These are phyloP conservation scores for Decapterus maruadsi DNA, from an alignment of 2,797 vertebrate genomes.

Conservation along the genomic window DNA sequence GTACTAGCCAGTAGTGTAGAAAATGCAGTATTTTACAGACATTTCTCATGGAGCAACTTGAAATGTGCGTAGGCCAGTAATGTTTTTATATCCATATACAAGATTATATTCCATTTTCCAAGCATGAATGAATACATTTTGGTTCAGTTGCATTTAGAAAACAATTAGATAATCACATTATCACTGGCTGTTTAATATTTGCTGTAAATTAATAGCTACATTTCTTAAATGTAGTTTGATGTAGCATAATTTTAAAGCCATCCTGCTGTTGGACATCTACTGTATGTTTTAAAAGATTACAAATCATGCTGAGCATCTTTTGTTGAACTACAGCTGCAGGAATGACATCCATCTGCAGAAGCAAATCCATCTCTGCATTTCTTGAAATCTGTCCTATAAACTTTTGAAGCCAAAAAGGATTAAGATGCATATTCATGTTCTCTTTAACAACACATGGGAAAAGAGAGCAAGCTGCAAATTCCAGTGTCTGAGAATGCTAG, in stretches of 20 bases:
- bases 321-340: constrained; percentile 44
- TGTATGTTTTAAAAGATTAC: constrained; percentile 38
- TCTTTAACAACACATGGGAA: constrained; percentile 46
- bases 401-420: constrained; percentile 48
- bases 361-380: constrained; percentile 38
- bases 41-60: constrained; percentile 23
- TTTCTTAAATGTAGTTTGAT: constrained; percentile 25
- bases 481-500: constrained; percentile 47
- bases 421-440: constrained; percentile 62
- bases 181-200: not conserved
- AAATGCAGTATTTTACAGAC: constrained; percentile 1
- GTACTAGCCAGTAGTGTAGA: constrained; percentile 9
- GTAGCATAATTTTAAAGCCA: constrained; percentile 18
- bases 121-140: not conserved
- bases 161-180: not conserved
- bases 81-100: constrained; percentile 8
- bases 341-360: constrained; percentile 43
- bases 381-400: constrained; percentile 33
- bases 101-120: not conserved
- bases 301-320: constrained; percentile 53
- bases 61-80: not conserved
- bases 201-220: constrained; percentile 10
- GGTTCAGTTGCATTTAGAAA: not conserved
- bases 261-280: constrained; percentile 18
- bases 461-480: constrained; percentile 36